Evolutionary conservation across 2,888 invertebrate species (phyloP), one percentile per base, ranked within the genome.

Genomic region (Drosophila imparisetae): DNA sequence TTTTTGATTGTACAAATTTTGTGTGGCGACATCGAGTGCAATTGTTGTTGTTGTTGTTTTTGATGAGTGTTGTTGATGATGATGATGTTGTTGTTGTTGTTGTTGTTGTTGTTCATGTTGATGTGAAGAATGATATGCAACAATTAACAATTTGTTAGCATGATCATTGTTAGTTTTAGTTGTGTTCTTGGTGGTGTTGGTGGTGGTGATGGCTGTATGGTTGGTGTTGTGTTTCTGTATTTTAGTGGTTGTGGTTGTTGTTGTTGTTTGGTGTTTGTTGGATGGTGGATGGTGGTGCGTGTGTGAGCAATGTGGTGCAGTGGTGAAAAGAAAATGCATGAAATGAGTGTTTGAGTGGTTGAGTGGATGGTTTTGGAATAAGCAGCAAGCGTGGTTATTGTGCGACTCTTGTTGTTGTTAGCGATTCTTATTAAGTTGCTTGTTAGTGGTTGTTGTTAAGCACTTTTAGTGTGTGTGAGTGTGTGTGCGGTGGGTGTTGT

Each of bases 111-210:
- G 83, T 75, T 90, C 85, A 75, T 85, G 82, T 81, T 89, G 81
- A 86, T 86, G 79, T 86, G 90, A 85, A 86, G 89, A 89, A 90
- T 92, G 91, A 90, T 92, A 91, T 84, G 91, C 86, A 84, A 91
- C 90, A 87, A 91, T 91, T 89, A 92, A 85, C 84, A 86, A 55
- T 83, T 86, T 86, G 90, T 89, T 86, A 86, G 86, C 89, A 91
- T 86, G 75, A 90, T 84, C 88, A 85, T 87, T 74, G 69, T 87
- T 86, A 78, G 86, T 81, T 89, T 77, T 77, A 75, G 61, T 79
- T 67, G 61, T 75, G 71, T 58, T 78, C 54, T 65, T 81, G 57
- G 24, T 73, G 66, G 42, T 73, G 75, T 8, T 72, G 55, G 2
- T 72, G 60, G 32, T 73, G 72, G 55, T 72, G 69, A 53, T 64